phyloP scores from a whole-genome alignment of 2,113 vertebrate species.

The Istiophorus platypterus region DNA sequence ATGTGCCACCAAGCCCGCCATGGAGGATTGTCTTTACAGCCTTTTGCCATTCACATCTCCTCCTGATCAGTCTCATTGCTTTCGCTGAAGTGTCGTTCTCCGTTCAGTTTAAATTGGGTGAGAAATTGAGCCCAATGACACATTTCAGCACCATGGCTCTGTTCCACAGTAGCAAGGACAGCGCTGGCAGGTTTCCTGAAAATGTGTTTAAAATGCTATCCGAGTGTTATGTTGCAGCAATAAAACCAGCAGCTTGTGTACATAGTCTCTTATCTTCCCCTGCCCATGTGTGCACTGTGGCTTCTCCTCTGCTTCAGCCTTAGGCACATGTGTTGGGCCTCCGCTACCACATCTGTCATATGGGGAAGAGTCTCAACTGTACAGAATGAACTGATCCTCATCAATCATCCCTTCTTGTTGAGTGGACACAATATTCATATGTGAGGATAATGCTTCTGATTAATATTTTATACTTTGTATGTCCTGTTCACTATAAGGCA shows the following conservation, averaged over 20 bases:
- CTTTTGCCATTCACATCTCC: slow-evolving; percentile 26
- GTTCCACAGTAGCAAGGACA: slow-evolving; percentile 57
- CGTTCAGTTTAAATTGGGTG: slow-evolving; percentile 56
- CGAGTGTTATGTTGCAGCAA: slow-evolving; percentile 74
- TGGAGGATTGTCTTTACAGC: slow-evolving; percentile 19
- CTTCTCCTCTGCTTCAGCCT: slow-evolving; percentile 70
- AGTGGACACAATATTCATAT: slow-evolving; percentile 17
- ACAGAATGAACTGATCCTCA: slow-evolving; percentile 51
- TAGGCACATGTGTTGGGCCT: slow-evolving; percentile 64
- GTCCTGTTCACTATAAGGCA: not conserved
- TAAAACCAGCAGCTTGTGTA: slow-evolving; percentile 80
- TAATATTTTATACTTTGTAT: slow-evolving; percentile 33
- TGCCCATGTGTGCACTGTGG: slow-evolving; percentile 74
- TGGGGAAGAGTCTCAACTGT: slow-evolving; percentile 49
- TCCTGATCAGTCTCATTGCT: slow-evolving; percentile 55
- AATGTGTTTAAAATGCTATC: slow-evolving; percentile 76
- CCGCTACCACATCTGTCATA: slow-evolving; percentile 35
- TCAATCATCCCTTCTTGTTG: slow-evolving; percentile 38
- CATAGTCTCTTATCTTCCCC: slow-evolving; percentile 77
- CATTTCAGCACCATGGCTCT: slow-evolving; percentile 50
- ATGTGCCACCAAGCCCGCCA: slow-evolving; percentile 17
- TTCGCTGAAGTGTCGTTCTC: slow-evolving; percentile 35
- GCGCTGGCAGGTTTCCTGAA: slow-evolving; percentile 59
- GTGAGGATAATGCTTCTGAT: slow-evolving; percentile 28
- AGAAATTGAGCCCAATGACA: slow-evolving; percentile 73